A percentile compares a stretch with the other conserved stretches of the same genome.
Evolutionary conservation across 1,140 invertebrate genomes (phyloP).

Genomic region (Drosophila yakuba): DNA sequence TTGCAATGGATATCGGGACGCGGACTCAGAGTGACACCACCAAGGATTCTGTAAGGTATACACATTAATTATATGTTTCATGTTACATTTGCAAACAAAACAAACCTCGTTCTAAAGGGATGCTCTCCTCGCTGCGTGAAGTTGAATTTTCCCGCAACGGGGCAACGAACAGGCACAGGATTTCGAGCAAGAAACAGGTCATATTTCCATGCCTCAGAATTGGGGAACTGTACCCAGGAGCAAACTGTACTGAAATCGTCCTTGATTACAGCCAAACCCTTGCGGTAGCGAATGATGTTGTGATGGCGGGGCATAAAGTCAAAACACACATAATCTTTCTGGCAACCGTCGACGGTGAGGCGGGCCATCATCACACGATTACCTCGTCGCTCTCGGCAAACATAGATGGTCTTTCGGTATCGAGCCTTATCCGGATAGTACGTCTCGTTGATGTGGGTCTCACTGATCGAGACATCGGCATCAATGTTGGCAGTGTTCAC

Average conservation of each 20-base stretch:
- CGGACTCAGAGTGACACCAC: constrained; percentile 96
- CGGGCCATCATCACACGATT: constrained; percentile 97
- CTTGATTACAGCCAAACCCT: constrained; percentile 94
- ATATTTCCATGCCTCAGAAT: constrained; percentile 94
- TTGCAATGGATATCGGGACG: constrained; percentile 97
- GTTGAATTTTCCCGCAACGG: constrained; percentile 97
- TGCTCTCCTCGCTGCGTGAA: constrained; percentile 96
- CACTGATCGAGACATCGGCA: constrained; percentile 96
- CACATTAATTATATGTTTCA: background rate
- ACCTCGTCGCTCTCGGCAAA: constrained; percentile 96
- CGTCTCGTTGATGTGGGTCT: constrained; percentile 98
- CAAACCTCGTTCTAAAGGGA: constrained; percentile 91
- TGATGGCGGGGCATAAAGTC: constrained; percentile 98
- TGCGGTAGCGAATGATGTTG: constrained; percentile 96
- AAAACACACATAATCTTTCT: constrained; percentile 98
- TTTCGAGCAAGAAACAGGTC: constrained; percentile 95
- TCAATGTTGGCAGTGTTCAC: constrained; percentile 98
- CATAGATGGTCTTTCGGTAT: constrained; percentile 95
- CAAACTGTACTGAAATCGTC: constrained; percentile 96
- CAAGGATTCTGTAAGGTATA: constrained; percentile 89
- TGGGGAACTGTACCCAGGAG: constrained; percentile 96
- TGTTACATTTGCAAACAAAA: background rate
- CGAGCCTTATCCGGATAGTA: constrained; percentile 96
- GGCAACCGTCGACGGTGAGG: constrained; percentile 98
- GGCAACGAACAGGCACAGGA: constrained; percentile 96